phyloP scores from a whole-genome alignment of 30 jellyfish, hydroid and myxozoan species.

The Aurelia coerulea region DNA sequence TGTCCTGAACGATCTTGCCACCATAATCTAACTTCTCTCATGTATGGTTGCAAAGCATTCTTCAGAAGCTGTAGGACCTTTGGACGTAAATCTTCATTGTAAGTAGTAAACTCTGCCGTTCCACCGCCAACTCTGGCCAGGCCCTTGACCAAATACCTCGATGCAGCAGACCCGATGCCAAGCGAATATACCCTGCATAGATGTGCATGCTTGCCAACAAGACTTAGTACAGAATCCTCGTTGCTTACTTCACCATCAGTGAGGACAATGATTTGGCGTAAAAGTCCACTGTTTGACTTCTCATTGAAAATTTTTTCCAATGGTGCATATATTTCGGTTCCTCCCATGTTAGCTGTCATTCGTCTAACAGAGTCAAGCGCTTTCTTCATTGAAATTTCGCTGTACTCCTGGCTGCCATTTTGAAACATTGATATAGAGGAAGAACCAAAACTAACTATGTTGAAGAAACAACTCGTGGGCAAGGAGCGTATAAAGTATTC shows the following conservation, averaged over 20 bases:
- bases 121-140: not conserved
- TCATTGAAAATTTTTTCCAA: not conserved
- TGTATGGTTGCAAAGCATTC: not conserved
- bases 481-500: not conserved
- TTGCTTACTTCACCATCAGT: constrained; percentile 33
- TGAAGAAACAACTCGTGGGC: constrained; percentile 1
- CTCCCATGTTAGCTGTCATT: constrained; percentile 22
- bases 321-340: constrained; percentile 12
- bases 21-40: not conserved
- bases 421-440: not conserved
- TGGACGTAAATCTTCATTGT: constrained; percentile 3
- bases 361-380: not conserved
- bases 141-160: not conserved
- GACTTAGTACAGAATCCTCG: not conserved
- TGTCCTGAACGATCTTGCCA: not conserved
- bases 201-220: not conserved
- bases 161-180: not conserved
- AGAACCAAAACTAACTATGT: constrained; percentile 24
- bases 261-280: not conserved
- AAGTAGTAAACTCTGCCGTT: not conserved
- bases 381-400: not conserved
- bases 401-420: constrained; percentile 1
- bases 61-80: constrained; percentile 1
- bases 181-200: not conserved
- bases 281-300: not conserved